phyloP scores from a whole-genome alignment of 2,797 vertebrate genomes.

The Lophius americanus region DNA sequence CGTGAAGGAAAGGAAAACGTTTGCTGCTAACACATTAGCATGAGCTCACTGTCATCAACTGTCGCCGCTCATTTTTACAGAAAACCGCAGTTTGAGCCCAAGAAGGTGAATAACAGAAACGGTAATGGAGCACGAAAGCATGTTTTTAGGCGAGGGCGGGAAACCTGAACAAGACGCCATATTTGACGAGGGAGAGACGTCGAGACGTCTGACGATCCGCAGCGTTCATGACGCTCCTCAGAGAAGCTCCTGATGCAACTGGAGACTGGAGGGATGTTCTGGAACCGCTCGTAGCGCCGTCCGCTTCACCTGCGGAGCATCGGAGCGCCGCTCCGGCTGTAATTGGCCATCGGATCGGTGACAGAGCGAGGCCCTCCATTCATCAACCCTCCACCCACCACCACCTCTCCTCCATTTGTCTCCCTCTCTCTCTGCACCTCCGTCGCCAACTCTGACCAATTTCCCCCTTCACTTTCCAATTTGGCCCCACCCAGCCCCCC shows the following conservation, averaged over 20 bases:
- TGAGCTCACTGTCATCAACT: too few relatives aligned
- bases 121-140: too few relatives aligned
- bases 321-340: constrained; percentile 66
- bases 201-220: neutral
- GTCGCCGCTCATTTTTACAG: too few relatives aligned
- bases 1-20: too few relatives aligned
- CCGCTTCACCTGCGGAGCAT: constrained; percentile 72
- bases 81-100: too few relatives aligned
- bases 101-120: too few relatives aligned
- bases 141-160: too few relatives aligned
- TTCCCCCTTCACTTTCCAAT: constrained; percentile 28
- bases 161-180: too few relatives aligned
- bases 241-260: constrained; percentile 62
- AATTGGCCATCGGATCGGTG: constrained; percentile 77
- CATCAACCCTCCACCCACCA: constrained; percentile 59
- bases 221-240: constrained; percentile 13
- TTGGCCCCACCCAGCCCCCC: neutral
- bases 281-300: constrained; percentile 49
- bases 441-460: constrained; percentile 46
- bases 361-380: constrained; percentile 72
- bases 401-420: constrained; percentile 44
- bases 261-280: constrained; percentile 57
- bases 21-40: too few relatives aligned
- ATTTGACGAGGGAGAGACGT: too few relatives aligned
- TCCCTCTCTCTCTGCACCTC: neutral